Evolutionary conservation across 2,888 invertebrate genomes (phyloP), one percentile per base, ranked within the genome.

Genomic region (Andrena fulva): DNA sequence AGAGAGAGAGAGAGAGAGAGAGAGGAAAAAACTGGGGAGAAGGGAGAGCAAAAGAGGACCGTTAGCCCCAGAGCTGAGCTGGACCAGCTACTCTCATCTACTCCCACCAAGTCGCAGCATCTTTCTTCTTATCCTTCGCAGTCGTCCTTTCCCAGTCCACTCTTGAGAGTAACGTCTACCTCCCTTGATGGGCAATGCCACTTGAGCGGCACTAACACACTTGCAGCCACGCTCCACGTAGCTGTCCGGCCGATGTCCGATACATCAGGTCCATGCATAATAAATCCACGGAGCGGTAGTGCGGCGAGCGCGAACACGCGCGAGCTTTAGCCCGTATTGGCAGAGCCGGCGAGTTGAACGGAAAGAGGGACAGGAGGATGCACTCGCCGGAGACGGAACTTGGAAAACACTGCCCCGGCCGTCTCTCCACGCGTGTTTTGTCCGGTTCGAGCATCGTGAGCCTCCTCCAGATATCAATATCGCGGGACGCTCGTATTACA

Each of bases 261-360:
- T 93, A 93, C 91, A 91, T 92, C 92, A 91, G 90, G 90, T 86
- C 90, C 91, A 90, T 92, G 93, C 92, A 93, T 93, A 93, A 93
- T 93, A 92, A 93, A 93, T 92, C 90, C 89, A 89, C 76, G 87
- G 75, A 69, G 76, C 69, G 24, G 59, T 42, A 16, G 42, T 59
- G 62, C 71, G 70, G 48, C 62, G 68, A 71, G 68, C 77, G 84
- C 72, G 79, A 73, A 78, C 77, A 68, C 77, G 77, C 78, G 52
- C 59, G 60, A 24, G 60, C 70, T 69, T 69, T 29, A 24, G 12
- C 35, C 42, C 33, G 67, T 82, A 80, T 82, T 72, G 82, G 81
- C 8, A 69, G 64, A 56, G 63, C 63, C 73, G 69, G 70, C 56
- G 60, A 59, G 52, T 74, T 64, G 24, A 7, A 24, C 56, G 69